Base-by-base conservation (phyloP, 2,888 invertebrate species). In the Acanthacorydalis orientalis region DNA sequence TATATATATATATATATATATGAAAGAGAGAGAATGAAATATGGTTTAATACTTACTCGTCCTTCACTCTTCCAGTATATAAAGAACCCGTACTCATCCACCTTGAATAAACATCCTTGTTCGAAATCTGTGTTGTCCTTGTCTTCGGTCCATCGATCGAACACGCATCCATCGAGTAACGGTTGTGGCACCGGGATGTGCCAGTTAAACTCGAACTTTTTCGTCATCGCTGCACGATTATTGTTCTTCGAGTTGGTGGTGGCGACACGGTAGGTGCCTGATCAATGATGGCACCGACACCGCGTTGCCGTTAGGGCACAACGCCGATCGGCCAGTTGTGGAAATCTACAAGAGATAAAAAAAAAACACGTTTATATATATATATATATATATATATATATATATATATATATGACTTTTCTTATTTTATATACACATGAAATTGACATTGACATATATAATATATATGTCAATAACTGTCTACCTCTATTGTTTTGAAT, bases 191-290 rank as follows among this genome's bases (percentile, higher is more conserved):
- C 90, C 51, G 87, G 83, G 60, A 91, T 85, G 67, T 87, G 90
- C 97, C 97, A 98, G 74, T 91, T 87, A 74, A 98, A 98, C 66
- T 97, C 96, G 72, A 92, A 96, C 68, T 86, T 88, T 72, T 98
- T 98, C 62, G 97, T 97, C 93, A 95, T 95, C 16, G 31, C 45
- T 31, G 10, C 7, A 11, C 7, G 31, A 14, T 32, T 11, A 14
- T 11, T 6, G 11, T 32, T 31, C 14, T 31, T 31, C n/a, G 23
- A 23, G 31, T 31, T 14, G 14, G 11, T 16, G 33, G 7, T 31
- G 43, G 32, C 32, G 43, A 32, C 31, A 23, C 39, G 14, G 7
- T 38, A 38, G 39, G 14, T 12, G 39, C 39, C 15, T 15, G 14
- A n/a, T 15, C 39, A 15, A 15, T 38, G 15, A 12, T n/a, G 14